Conservation (phyloP, 2,113 vertebrate genomes). For the Circaetus cinerascens region DNA sequence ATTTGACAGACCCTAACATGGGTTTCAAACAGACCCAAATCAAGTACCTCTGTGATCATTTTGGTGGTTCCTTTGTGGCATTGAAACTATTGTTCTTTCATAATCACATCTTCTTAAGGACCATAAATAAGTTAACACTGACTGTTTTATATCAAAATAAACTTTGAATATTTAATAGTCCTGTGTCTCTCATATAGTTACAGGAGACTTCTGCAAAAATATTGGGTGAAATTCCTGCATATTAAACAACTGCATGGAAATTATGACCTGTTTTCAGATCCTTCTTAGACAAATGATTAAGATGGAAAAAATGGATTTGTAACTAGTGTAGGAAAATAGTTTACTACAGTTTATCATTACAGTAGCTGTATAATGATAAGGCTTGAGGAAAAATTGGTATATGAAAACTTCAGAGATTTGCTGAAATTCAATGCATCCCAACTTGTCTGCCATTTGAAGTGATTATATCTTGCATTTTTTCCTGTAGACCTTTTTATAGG, state of each 20-base stretch:
- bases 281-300: neutral
- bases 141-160: neutral
- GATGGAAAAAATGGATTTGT: neutral
- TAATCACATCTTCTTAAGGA: neutral
- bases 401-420: neutral
- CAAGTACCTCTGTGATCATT: neutral
- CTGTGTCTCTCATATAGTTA: neutral
- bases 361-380: neutral
- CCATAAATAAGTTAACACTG: neutral
- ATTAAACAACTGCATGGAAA: conserved; percentile 1
- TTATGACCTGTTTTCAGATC: conserved; percentile 21
- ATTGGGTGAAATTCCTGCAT: neutral
- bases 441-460: neutral
- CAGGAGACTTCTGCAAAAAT: neutral
- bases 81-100: neutral
- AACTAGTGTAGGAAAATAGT: neutral
- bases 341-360: neutral
- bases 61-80: neutral
- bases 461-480: neutral
- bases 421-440: neutral
- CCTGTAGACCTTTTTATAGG: neutral
- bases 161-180: neutral
- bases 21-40: neutral
- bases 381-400: neutral
- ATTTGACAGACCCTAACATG: neutral